Evolutionary conservation across 2,113 vertebrate genomes (phyloP).

Genomic region (Orthonyx spaldingii): DNA sequence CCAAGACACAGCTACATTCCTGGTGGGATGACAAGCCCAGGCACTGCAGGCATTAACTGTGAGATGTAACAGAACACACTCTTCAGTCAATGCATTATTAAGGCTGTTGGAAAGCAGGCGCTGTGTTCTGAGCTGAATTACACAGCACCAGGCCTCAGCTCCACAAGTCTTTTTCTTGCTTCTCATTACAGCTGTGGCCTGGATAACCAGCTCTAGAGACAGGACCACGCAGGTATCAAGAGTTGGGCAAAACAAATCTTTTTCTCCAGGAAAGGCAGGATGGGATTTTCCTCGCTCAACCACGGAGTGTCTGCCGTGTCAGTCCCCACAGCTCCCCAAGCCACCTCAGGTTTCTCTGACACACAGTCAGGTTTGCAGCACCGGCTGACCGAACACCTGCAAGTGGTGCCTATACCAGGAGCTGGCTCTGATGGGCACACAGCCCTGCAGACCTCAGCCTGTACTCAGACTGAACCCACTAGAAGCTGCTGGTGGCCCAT

Average conservation of each 20-base stretch:
- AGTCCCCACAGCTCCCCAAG: neutral
- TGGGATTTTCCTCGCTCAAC: neutral
- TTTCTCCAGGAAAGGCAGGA: neutral
- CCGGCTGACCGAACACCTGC: neutral
- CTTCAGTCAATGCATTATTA: neutral
- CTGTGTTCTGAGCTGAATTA: neutral
- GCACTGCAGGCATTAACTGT: neutral
- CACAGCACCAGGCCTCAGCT: neutral
- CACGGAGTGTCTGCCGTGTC: neutral
- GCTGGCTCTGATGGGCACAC: neutral
- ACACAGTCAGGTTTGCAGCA: fast-evolving
- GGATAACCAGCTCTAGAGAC: neutral
- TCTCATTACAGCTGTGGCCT: neutral
- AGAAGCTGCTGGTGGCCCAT: neutral
- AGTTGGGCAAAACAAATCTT: neutral
- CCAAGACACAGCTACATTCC: neutral
- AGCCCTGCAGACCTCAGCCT: neutral
- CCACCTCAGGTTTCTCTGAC: neutral
- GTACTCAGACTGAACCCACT: neutral
- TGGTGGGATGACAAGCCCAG: neutral
- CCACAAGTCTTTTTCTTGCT: neutral
- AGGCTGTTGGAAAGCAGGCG: neutral
- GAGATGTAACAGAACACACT: neutral
- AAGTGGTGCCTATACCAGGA: neutral
- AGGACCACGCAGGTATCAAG: neutral